Evolutionary conservation across 2,797 vertebrate genomes (phyloP), one percentile per base, ranked within the genome.

Genomic region (Paedocypris micromegethes): DNA sequence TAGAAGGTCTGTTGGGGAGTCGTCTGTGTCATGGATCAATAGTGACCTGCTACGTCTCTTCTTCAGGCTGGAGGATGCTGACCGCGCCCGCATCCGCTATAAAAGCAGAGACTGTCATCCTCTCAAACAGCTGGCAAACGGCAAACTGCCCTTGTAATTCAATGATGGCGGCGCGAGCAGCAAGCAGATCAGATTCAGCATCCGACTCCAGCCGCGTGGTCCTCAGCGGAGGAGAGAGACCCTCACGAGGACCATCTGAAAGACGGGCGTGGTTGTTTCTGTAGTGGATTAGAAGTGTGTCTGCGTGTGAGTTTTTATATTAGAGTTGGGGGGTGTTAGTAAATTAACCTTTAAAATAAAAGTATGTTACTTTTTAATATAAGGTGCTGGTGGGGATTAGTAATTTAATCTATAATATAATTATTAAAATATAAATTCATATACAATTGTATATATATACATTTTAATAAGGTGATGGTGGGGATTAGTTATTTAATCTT

Each of bases 91-190:
- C 23, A 23, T 23, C 23, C 58, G 67, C 70, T 64, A 72, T 77
- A 77, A 77, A 74, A 70, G 53, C 9, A 52, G 56, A 44, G 66
- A 48, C 46, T 74, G 59, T 64, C 68, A 50, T 42, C 5, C 61
- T 64, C 45, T 62, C 41, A 56, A 58, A 44, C 49, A 72, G 8
- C 23, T 40, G 63, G 56, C 37, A 63, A 8, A 38, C 39, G 46
- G 61, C 53, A 72, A 75, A 78, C 75, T 72, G 72, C 47, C 70
- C 70, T 67, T 66, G 58, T 72, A 69, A 73, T 74, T 72, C 60
- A 62, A 51, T 74, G 69, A 65, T 54, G 61, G 71, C 56, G 47
- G 64, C 53, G n/a, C 52, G 65, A 67, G 9, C 44, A 4, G 53
- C 53, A 59, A 23, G 51, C 51, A 66, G 66, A 77, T 66, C 42